Base-by-base conservation (phyloP, 2,797 vertebrate species). In the Anolis apletophallus region DNA sequence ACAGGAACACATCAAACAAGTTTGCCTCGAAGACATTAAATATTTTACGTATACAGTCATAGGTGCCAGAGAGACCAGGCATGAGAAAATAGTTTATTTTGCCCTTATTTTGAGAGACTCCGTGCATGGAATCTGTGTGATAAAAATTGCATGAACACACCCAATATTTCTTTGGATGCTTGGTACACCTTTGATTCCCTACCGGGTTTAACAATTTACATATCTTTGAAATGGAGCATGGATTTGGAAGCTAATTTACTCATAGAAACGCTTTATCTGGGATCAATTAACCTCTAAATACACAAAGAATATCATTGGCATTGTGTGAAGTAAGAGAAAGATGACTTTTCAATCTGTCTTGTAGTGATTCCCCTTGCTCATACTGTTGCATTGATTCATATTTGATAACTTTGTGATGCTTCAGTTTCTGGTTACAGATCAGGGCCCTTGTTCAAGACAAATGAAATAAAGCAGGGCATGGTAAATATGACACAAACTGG, bases 1-100 rank as follows among this genome's bases (percentile, higher is more conserved):
- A 89, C n/a, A 91, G 91, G 90, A 92, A 80, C 83, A 93, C 94
- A 87, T 89, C 91, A 94, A 93, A 93, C 72, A 76, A 83, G 46
- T 50, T 84, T 86, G 92, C 85, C 54, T 84, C 88, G 84, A 93
- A 80, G 77, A 90, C 72, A 87, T 88, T 94, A 69, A 85, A 83
- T 81, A 40, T 91, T 84, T 91, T 91, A 94, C 0, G 0, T 80
- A 88, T 90, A 82, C 91, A 90, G 0, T 83, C 72, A 34, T 57
- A 69, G 54, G 75, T 73, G 16, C 8, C 16, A 29, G 57, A 32
- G 32, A 64, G 16, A 46, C 46, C 74, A 83, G n/a, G n/a, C 19
- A 32, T 78, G 26, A 6, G 40, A 61, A 87, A 29, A 23, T 79
- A 79, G 19, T 16, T 59, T 61, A 34, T 21, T 8, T 50, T 52